A percentile compares a stretch with the other conserved stretches of the same genome.
These are phyloP conservation scores for Parus major DNA, from an alignment of 2,113 vertebrate genomes.

Conservation along the genomic window DNA sequence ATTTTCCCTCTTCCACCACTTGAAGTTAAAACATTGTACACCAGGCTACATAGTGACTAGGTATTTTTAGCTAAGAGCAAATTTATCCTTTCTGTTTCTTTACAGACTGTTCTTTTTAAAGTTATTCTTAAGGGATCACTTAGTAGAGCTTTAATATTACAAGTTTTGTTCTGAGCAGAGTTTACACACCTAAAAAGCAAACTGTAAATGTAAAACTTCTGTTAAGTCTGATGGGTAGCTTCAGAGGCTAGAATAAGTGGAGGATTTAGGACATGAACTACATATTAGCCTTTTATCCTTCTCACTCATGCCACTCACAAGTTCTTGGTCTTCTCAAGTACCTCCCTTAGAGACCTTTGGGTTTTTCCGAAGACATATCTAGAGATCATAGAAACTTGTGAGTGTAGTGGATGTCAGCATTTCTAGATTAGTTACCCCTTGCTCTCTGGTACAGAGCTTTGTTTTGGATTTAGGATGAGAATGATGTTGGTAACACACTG, in stretches of 20 bases:
- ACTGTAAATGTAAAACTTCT: slow-evolving; percentile 21
- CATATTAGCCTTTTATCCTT: not conserved
- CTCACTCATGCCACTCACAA: not conserved
- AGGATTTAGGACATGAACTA: not conserved
- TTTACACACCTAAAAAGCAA: slow-evolving; percentile 25
- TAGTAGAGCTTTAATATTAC: not conserved
- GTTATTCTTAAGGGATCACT: slow-evolving; percentile 13
- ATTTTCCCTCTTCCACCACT: not conserved
- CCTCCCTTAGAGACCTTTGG: not conserved
- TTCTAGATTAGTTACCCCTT: not conserved
- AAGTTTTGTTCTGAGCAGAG: slow-evolving; percentile 23
- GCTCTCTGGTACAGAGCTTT: not conserved
- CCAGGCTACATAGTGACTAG: not conserved
- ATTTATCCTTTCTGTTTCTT: slow-evolving; percentile 3
- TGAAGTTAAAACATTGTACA: not conserved
- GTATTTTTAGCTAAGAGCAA: slow-evolving; percentile 22
- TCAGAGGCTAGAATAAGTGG: not conserved
- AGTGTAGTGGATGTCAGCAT: not conserved
- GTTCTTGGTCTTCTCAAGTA: not conserved
- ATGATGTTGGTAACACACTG: not conserved
- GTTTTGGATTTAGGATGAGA: not conserved
- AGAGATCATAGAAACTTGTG: not conserved
- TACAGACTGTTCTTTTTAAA: not conserved
- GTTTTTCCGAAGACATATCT: not conserved
- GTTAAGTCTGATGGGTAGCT: not conserved